phyloP scores from a whole-genome alignment of 2,888 invertebrate species.

The Dilophus febrilis region DNA sequence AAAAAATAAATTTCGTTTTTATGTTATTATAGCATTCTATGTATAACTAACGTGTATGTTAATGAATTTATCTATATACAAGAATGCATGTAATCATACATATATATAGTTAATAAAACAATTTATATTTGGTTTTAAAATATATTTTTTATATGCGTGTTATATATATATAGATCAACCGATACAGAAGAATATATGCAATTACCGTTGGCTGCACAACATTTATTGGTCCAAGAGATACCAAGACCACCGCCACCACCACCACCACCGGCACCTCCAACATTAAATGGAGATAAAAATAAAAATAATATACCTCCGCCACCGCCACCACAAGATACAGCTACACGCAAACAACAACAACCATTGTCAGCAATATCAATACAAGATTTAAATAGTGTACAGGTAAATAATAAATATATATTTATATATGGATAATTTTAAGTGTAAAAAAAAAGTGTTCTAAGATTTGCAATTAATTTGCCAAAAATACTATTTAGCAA shows the following conservation, averaged over 20 bases:
- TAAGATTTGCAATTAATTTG: too few species aligned
- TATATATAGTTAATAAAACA: too few species aligned
- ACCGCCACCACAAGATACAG: constrained; percentile 25
- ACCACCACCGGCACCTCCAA: constrained; percentile 34
- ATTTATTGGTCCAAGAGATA: constrained; percentile 17
- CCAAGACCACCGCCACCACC: constrained; percentile 33
- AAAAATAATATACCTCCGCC: constrained; percentile 19
- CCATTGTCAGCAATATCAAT: constrained; percentile 77
- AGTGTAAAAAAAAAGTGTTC: too few species aligned
- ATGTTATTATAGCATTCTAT: too few species aligned
- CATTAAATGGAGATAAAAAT: constrained; percentile 17
- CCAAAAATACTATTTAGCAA: neutral
- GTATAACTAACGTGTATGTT: too few species aligned
- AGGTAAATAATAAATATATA: constrained; percentile 22
- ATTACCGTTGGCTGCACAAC: constrained; percentile 34
- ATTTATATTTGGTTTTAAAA: too few species aligned
- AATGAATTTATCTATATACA: too few species aligned
- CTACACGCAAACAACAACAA: constrained; percentile 42
- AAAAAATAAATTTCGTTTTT: too few species aligned
- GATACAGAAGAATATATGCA: constrained; percentile 35
- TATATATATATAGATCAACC: constrained; percentile 21
- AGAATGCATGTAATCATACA: too few species aligned
- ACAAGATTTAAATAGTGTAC: constrained; percentile 72
- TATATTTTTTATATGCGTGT: neutral
- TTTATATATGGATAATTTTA: too few species aligned